phyloP scores from a whole-genome alignment of 2,888 invertebrate genomes.

The Ophioninae sp. region DNA sequence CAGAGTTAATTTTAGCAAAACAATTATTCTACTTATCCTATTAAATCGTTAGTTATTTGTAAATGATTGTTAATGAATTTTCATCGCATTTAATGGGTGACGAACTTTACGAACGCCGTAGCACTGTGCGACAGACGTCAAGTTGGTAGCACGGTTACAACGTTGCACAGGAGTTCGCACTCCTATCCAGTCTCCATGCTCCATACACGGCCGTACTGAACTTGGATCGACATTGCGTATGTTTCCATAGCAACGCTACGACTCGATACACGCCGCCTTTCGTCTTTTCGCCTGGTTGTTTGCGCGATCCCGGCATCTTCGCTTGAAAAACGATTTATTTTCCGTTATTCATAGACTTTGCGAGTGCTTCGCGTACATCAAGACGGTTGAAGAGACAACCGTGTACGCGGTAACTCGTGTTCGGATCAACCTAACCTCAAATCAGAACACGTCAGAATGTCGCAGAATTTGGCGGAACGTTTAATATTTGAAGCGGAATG shows the following conservation, averaged over 20 bases:
- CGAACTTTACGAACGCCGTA: too few species aligned
- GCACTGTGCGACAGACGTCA: too few species aligned
- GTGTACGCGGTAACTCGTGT: not conserved
- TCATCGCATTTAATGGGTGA: too few species aligned
- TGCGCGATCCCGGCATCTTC: not conserved
- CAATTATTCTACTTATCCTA: too few species aligned
- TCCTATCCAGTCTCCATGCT: too few species aligned
- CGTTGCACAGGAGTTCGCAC: too few species aligned
- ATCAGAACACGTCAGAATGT: constrained; percentile 61
- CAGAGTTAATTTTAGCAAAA: too few species aligned
- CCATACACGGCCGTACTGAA: too few species aligned
- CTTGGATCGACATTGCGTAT: too few species aligned
- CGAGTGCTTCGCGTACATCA: not conserved
- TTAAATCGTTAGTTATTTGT: too few species aligned
- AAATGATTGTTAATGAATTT: too few species aligned
- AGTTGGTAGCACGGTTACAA: too few species aligned
- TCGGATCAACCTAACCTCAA: constrained; percentile 2
- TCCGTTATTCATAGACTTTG: not conserved
- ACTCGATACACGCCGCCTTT: not conserved
- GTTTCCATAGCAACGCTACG: not conserved
- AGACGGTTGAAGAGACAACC: not conserved
- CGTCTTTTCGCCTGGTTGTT: not conserved
- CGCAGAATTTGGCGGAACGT: constrained; percentile 71
- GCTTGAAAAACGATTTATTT: not conserved
- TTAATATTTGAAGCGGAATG: constrained; percentile 89